Evolutionary conservation across 2,888 invertebrate genomes (phyloP), one percentile per base, ranked within the genome.

Genomic region (Nomada hirtipes): DNA sequence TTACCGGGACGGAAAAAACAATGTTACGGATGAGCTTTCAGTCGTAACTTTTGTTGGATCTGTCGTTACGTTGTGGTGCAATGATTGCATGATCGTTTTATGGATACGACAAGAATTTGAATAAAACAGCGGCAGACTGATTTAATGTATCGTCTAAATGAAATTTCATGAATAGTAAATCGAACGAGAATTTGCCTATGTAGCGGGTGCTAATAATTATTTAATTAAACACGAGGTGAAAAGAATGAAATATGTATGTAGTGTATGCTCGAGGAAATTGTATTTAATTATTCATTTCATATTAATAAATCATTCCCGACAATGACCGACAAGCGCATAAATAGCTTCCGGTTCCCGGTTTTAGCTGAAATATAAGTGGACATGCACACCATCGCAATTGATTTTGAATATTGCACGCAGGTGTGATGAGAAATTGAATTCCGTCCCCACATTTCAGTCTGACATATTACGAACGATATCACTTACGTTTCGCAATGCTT

Each of bases 11-110:
- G 63, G 76, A 57, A 29, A 76, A 70, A 71, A 85, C 84, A 85
- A 84, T 20, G 85, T 85, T 84, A 82, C 59, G 85, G 84, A 78
- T 84, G 85, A 75, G 67, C 68, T 15, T 36, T 72, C 85, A 84
- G 55, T 84, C 85, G 73, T 84, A 84, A 85, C 72, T 84, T 82
- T 85, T 84, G 85, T 84, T 73, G 61, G 57, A 79, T 69, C 73
- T 29, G 65, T 82, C 78, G 73, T 60, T 26, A 52, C 55, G 70
- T 60, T 61, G 61, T 20, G n/a, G 44, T 36, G 59, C 52, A 59
- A 36, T 50, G 42, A 69, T 64, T 68, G 57, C 63, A 64, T 29
- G 47, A 52, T 50, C 26, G n/a, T 71, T 73, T 23, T 26, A 23
- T 55, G 18, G 65, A 26, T 50, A 42, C 44, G 26, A 47, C 64